These are phyloP conservation scores for Delphinus delphis DNA, from an alignment of 2,113 vertebrate genomes.

Conservation along the genomic window DNA sequence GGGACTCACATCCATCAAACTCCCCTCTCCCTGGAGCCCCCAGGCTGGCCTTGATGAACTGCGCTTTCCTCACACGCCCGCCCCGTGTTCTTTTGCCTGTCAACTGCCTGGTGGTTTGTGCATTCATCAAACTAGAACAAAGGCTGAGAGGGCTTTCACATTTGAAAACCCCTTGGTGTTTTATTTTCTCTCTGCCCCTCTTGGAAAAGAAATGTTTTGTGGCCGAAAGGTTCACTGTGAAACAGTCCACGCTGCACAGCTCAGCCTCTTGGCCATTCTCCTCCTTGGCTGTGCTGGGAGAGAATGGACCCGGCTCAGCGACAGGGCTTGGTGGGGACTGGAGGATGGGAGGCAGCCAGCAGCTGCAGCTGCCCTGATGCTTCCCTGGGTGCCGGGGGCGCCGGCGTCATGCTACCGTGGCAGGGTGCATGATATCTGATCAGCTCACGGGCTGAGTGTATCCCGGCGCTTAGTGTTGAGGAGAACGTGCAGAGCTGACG, in stretches of 20 bases:
- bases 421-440: not conserved
- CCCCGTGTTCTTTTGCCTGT: not conserved
- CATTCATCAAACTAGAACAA: conserved; percentile 15
- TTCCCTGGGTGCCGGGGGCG: not conserved
- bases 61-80: not conserved
- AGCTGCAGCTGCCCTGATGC: not conserved
- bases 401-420: not conserved
- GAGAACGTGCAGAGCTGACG: not conserved
- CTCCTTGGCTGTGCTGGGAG: not conserved
- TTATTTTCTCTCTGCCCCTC: conserved; percentile 18
- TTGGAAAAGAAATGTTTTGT: conserved; percentile 21
- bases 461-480: not conserved
- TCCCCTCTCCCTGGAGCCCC: not conserved
- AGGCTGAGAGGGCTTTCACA: not conserved
- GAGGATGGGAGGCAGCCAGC: not conserved
- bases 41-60: not conserved
- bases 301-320: not conserved
- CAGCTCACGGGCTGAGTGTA: not conserved
- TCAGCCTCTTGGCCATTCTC: not conserved
- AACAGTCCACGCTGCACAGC: not conserved
- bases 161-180: not conserved
- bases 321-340: not conserved
- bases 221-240: not conserved
- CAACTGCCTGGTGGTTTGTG: not conserved
- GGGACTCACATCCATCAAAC: not conserved